phyloP scores from a whole-genome alignment of 2,888 invertebrate genomes.

The Noctua janthina region DNA sequence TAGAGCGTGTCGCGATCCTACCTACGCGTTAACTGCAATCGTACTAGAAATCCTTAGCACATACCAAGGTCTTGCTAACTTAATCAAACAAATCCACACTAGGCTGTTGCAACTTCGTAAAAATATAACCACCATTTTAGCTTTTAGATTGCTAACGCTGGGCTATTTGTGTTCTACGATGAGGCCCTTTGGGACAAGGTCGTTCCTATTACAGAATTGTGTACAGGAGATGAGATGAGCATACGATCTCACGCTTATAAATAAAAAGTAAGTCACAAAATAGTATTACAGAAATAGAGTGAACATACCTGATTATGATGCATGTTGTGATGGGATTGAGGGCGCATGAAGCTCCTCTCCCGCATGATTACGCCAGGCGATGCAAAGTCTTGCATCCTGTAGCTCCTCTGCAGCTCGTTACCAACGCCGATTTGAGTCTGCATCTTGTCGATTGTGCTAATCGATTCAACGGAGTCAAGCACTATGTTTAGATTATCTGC shows the following conservation, averaged over 20 bases:
- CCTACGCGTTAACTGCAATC: slow-evolving; percentile 67
- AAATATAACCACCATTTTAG: slow-evolving; percentile 3
- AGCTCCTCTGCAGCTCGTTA: slow-evolving; percentile 88
- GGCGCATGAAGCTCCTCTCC: slow-evolving; percentile 93
- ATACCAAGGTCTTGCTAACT: slow-evolving; percentile 60
- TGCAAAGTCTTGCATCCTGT: slow-evolving; percentile 90
- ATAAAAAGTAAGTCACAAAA: slow-evolving; percentile 20
- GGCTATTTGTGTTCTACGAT: slow-evolving; percentile 40
- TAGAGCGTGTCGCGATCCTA: slow-evolving; percentile 58
- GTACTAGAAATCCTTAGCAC: slow-evolving; percentile 62
- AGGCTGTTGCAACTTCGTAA: slow-evolving; percentile 28
- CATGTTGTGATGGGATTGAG: slow-evolving; percentile 90
- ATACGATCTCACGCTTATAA: slow-evolving; percentile 19
- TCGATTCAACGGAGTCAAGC: slow-evolving; percentile 49
- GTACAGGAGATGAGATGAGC: slow-evolving; percentile 28
- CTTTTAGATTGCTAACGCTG: not conserved
- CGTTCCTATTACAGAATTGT: slow-evolving; percentile 38
- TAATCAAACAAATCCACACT: slow-evolving; percentile 46
- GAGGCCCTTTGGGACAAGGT: slow-evolving; percentile 54
- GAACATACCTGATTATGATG: slow-evolving; percentile 88
- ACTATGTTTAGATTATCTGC: slow-evolving; percentile 60
- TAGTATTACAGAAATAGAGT: not conserved
- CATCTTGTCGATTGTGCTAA: slow-evolving; percentile 77
- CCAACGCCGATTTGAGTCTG: slow-evolving; percentile 86
- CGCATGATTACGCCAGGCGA: slow-evolving; percentile 91